Evolutionary conservation across 2,888 invertebrate species (phyloP), one percentile per base, ranked within the genome.

Genomic region (Leucozona laternaria): DNA sequence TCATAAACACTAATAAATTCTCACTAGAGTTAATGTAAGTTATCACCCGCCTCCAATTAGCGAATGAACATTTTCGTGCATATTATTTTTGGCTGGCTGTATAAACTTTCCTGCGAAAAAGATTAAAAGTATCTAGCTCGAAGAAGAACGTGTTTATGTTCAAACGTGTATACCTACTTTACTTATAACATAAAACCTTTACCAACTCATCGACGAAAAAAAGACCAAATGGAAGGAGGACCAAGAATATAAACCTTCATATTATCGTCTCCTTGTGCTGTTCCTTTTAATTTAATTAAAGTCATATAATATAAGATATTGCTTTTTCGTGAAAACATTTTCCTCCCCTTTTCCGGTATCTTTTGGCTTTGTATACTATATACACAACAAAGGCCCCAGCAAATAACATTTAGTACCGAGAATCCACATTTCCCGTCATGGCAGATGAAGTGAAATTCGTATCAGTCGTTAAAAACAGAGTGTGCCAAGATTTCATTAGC

Each of bases 231-330:
- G 43, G 22, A 58, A 34, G 17, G 15, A 31, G 64, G 45, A 62
- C n/a, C 13, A 60, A 28, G 55, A 34, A 50, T 72, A 70, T 68
- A 79, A 72, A 71, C 40, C 73, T 75, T 75, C 62, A 64, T 75
- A 79, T 79, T 79, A 75, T 70, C 79, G 55, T 83, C 58, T 77
- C 79, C 75, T 83, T 79, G 73, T 75, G 64, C 57, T 75, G 55
- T 84, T 79, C 83, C 83, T 84, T 84, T 84, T 84, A 84, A 84
- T 79, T 84, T 84, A 84, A 84, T 84, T 84, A 84, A 84, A 83
- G 79, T 75, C 83, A 83, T 83, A 83, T 79, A 83, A 84, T 75
- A 84, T 84, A 84, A 84, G 79, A 84, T 84, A 84, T 84, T 70
- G 83, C 83, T 71, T 84, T 73, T 79, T 84, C 83, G 79, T 79